Evolutionary conservation across 2,888 invertebrate genomes (phyloP).

Genomic region (Archips xylosteana): DNA sequence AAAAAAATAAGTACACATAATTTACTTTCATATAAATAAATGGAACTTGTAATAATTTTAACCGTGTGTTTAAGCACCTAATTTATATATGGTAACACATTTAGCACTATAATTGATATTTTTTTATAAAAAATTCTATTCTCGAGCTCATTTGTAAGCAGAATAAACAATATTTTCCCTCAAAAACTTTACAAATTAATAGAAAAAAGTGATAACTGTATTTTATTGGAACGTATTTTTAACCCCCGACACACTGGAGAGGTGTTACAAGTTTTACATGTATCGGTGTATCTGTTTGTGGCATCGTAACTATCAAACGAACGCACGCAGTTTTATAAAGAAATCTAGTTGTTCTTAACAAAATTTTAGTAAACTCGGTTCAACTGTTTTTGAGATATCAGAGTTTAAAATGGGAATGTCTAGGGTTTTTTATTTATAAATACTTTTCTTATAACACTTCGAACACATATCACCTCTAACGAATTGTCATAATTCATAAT

Average conservation of each 20-base stretch:
- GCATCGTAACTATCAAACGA: too few relatives aligned
- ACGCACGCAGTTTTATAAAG: too few relatives aligned
- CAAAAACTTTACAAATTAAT: background rate
- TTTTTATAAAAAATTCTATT: background rate
- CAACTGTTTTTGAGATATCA: too few relatives aligned
- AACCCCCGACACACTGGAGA: too few relatives aligned
- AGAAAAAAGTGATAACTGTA: background rate
- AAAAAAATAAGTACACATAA: conserved; percentile 22
- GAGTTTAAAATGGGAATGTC: too few relatives aligned
- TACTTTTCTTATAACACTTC: conserved; percentile 12
- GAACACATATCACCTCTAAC: conserved; percentile 9
- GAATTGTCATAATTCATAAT: conserved; percentile 31
- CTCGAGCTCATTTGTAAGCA: background rate
- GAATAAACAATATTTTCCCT: background rate
- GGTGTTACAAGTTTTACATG: too few relatives aligned
- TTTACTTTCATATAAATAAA: conserved; percentile 16
- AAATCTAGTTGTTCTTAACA: too few relatives aligned
- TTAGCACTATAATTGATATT: conserved; percentile 25
- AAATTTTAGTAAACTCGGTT: too few relatives aligned
- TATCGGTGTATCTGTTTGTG: too few relatives aligned
- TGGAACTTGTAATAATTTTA: conserved; percentile 13
- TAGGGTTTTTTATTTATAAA: background rate
- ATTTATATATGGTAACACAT: conserved; percentile 31
- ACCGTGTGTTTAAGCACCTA: conserved; percentile 36
- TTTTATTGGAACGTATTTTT: background rate